Evolutionary conservation across 1,140 invertebrate genomes (phyloP).

Genomic region (Hyphantria cunea): DNA sequence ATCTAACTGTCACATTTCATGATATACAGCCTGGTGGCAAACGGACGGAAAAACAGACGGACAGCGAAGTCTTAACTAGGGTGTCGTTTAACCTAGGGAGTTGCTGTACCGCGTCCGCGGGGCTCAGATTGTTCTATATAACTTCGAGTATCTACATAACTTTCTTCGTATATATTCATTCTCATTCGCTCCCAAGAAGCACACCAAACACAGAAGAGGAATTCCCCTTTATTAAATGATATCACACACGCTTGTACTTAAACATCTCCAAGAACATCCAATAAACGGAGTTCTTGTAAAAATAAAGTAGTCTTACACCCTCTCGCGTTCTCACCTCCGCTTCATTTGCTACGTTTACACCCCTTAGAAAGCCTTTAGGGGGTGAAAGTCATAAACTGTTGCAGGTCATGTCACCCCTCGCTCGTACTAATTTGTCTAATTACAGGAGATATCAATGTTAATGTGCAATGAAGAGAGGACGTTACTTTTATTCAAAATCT

Average conservation of each 20-base stretch:
- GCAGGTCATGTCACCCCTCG: conserved; percentile 9
- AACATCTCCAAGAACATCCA: background rate
- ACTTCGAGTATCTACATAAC: background rate
- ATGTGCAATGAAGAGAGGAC: no score
- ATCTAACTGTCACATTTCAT: no score
- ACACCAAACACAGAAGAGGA: background rate
- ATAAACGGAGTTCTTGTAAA: conserved; percentile 25
- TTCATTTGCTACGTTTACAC: conserved; percentile 7
- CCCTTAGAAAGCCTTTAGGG: no score
- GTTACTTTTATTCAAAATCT: no score
- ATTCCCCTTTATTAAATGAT: conserved; percentile 4
- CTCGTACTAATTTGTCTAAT: conserved; percentile 17
- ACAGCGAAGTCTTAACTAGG: no score
- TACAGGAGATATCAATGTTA: background rate
- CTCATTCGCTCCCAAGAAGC: background rate
- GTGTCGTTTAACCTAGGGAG: no score
- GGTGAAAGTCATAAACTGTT: conserved; percentile 16
- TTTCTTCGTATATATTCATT: background rate
- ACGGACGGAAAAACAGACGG: no score
- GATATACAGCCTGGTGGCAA: no score
- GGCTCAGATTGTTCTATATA: no score
- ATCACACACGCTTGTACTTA: background rate
- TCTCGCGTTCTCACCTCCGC: background rate
- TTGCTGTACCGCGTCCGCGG: no score
- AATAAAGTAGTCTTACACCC: conserved; percentile 15